These are phyloP conservation scores for Rhinella marina DNA, from an alignment of 2,797 vertebrate species.

Conservation along the genomic window DNA sequence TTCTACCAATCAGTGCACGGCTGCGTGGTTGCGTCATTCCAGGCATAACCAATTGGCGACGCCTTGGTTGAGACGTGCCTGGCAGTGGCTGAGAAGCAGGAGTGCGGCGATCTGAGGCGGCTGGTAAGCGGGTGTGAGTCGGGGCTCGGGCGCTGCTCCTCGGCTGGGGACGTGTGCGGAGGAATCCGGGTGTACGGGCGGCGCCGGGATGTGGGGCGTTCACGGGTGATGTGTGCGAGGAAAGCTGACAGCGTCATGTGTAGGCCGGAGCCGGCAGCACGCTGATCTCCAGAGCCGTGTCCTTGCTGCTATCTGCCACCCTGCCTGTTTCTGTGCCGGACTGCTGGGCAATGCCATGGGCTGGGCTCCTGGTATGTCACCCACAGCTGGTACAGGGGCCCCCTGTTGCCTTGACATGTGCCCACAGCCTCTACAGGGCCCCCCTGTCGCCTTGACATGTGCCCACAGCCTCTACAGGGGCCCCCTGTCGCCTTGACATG, in stretches of 20 bases:
- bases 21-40: conserved; percentile 54
- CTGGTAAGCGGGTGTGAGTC: conserved; percentile 31
- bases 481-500: background rate
- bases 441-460: background rate
- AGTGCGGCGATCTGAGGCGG: conserved; percentile 61
- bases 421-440: background rate
- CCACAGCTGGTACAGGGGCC: background rate
- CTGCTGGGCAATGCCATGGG: no score
- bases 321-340: background rate
- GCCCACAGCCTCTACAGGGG: background rate
- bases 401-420: background rate
- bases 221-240: background rate
- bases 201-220: background rate
- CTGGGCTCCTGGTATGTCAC: no score
- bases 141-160: background rate
- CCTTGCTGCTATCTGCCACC: background rate
- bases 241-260: background rate
- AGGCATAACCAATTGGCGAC: conserved; percentile 64
- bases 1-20: conserved; percentile 58
- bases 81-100: conserved; percentile 44
- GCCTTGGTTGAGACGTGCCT: conserved; percentile 61
- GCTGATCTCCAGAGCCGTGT: background rate
- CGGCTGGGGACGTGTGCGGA: background rate
- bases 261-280: background rate
- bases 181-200: background rate